Base-by-base conservation (phyloP, 2,888 invertebrate genomes). In the Eupeodes luniger region DNA sequence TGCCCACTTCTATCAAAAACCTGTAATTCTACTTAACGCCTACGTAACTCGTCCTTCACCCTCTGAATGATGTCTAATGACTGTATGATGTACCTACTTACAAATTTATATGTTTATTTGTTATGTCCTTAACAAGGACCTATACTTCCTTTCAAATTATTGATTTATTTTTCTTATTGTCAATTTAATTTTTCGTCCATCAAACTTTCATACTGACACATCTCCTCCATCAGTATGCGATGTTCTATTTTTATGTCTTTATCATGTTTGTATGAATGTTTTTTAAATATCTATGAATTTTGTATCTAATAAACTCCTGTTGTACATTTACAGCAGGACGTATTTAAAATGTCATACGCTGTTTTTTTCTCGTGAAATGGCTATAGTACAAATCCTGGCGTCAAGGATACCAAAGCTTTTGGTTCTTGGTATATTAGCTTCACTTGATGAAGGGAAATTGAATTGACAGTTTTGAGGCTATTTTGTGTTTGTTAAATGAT, bases 401-500 rank as follows among this genome's bases (percentile, higher is more conserved):
- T 10, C n/a, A 16, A 55, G 55, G 59, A 80, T 66, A 59, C 79
- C 40, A 49, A 14, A 67, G 59, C 67, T 40, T 40, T 40, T 40
- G 40, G 40, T 40, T 9, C 40, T 36, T 47, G 36, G 59, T 40
- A 67, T 53, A 87, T 87, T 87, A 80, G 76, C 83, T 87, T 83
- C 83, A 83, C 77, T 59, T 47, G 72, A 83, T 66, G 83, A 87
- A 80, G 76, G 67, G 72, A 83, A 77, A 87, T 87, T 87, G 83
- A 80, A 87, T 87, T 87, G 87, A 77, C 87, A 87, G 80, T 83
- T 87, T 83, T 83, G 87, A 87, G 80, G 83, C 67, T 80, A 72
- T 76, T 80, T 55, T 83, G 59, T 87, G 66, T 80, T 83, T 83
- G 80, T 77, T 87, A 72, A 87, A 87, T 87, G 87, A 87, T 80